Evolutionary conservation across 2,888 invertebrate genomes (phyloP), one percentile per base, ranked within the genome.

Genomic region (Oeneis ivallda): DNA sequence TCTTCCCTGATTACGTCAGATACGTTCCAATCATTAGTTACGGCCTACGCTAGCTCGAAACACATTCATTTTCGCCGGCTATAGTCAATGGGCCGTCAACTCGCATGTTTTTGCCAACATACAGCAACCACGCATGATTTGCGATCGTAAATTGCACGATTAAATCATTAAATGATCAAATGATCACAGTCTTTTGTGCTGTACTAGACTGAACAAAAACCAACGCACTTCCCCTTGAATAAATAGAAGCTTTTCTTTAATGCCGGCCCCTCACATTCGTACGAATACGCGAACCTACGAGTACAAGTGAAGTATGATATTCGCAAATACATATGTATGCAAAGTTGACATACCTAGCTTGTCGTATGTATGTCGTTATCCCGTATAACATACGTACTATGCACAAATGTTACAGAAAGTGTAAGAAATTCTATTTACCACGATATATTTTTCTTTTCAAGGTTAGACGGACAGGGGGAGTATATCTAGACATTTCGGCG

Each of bases 101-200:
- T 47, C 37, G 17, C 34, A 37, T 47, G 59, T 59, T 59, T 59
- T 59, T 59, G 59, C 59, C 59, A 59, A 49, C 59, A 59, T 59
- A 49, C 49, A 66, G 53, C 19, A 43, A 63, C 52, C 63, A 61
- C 57, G 60, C 64, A 49, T 47, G 62, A 64, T 64, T 53, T 49
- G 53, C 59, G 63, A 41, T 59, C 63, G 41, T 37, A 56, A 43
- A 64, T 60, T 64, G 60, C 67, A 59, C 54, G 63, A 64, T 58
- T 56, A 65, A 65, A 63, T 62, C 61, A 70, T 71, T 66, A 66
- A 64, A 49, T 70, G 41, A 57, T 57, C 41, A 57, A 8, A 53
- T 53, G 34, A 53, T 53, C 26, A 17, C 47, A 50, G 50, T 50
- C 50, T 50, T 50, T 50, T 53, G 34, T 53, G 34, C n/a, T 37